phyloP scores from a whole-genome alignment of 2,797 vertebrate genomes.

The Rhinatrema bivittatum region DNA sequence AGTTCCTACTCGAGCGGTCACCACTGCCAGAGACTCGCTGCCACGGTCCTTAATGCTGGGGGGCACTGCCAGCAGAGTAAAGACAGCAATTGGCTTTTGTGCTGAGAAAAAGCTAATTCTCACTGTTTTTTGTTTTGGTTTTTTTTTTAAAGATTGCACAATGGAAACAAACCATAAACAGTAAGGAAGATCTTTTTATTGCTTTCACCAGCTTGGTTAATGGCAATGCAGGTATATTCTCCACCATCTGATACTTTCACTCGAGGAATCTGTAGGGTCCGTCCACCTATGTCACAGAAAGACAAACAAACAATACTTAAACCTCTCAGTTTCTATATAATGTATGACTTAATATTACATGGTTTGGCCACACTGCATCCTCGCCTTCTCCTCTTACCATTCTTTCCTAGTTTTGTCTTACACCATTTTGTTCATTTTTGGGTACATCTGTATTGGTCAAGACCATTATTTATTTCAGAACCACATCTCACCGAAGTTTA shows the following conservation, averaged over 20 bases:
- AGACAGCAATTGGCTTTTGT: constrained; percentile 6
- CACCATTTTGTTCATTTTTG: no score
- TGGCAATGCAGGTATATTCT: constrained; percentile 82
- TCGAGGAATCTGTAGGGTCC: constrained; percentile 80
- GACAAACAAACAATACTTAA: neutral
- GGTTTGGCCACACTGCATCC: no score
- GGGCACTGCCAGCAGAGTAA: constrained; percentile 63
- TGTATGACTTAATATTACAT: no score
- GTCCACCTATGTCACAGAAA: constrained; percentile 63
- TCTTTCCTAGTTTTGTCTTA: no score
- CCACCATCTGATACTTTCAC: constrained; percentile 80
- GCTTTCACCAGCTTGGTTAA: constrained; percentile 83
- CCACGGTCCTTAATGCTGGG: constrained; percentile 80
- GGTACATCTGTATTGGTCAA: no score
- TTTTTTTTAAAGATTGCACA: neutral
- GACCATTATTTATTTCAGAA: no score
- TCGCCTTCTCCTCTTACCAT: no score
- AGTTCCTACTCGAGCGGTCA: constrained; percentile 68
- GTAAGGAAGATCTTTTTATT: constrained; percentile 78
- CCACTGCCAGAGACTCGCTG: constrained; percentile 61
- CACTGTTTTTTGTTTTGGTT: no score
- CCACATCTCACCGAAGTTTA: no score
- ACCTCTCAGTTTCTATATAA: no score
- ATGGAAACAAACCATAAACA: constrained; percentile 72
- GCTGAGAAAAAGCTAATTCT: no score